phyloP scores from a whole-genome alignment of 2,888 invertebrate species.

The Resseliella maxima region DNA sequence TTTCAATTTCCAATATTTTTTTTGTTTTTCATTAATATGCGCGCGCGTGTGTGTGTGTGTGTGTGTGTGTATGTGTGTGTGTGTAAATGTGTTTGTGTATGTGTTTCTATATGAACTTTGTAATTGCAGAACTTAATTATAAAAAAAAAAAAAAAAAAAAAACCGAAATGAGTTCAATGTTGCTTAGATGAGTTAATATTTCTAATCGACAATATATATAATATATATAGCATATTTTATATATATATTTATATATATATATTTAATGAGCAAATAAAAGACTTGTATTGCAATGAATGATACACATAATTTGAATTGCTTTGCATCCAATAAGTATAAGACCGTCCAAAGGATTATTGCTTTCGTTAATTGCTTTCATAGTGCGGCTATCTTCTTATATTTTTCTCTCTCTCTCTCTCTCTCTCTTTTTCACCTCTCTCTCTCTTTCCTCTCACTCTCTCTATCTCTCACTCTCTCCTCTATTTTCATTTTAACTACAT shows the following conservation, averaged over 20 bases:
- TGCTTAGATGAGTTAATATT: conserved; percentile 8
- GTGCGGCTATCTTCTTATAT: not conserved
- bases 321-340: conserved; percentile 49
- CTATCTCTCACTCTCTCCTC: no score
- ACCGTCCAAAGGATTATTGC: conserved; percentile 38
- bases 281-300: conserved; percentile 44
- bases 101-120: not conserved
- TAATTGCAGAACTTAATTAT: not conserved
- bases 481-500: no score
- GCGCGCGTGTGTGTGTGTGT: no score
- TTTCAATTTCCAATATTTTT: no score
- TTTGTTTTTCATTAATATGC: no score
- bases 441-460: not conserved
- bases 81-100: not conserved
- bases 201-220: conserved; percentile 32
- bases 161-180: not conserved
- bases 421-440: not conserved
- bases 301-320: conserved; percentile 42
- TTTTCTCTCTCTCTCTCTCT: not conserved
- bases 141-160: not conserved
- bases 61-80: not conserved
- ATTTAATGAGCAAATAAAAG: conserved; percentile 31
- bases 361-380: conserved; percentile 18
- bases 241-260: no score
- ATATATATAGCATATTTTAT: no score